Base-by-base conservation (phyloP, 2,113 vertebrate genomes). In the Saimiri boliviensis region DNA sequence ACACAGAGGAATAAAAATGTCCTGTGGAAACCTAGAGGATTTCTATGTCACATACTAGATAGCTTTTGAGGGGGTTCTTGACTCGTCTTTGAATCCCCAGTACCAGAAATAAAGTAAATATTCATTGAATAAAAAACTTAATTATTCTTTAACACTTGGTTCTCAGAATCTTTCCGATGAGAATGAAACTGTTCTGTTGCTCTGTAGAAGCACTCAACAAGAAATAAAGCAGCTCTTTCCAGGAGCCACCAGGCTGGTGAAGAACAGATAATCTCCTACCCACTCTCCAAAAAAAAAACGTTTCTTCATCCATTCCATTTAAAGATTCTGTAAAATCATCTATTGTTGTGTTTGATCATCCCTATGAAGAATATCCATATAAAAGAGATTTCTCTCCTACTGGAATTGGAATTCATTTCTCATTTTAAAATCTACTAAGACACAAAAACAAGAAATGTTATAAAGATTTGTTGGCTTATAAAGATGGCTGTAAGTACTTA, bases 391-490 rank as follows among this genome's bases (percentile, higher is more conserved):
- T 68, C 32, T 63, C 14, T n/a, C 63, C 45, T 68, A 54, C 30
- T 56, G 3, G 25, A 88, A 90, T 56, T 37, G 13, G 19, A 77
- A 93, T 68, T 90, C 49, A 88, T 60, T 91, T 37, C 76, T 96
- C 86, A 88, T 71, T 89, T 90, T 77, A 95, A 96, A 82, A 82
- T 40, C 19, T 89, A 76, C 21, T 76, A 74, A 93, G 86, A 93
- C 60, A 87, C 13, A 93, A 91, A 96, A 66, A 21, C 16, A 84
- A 92, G 25, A 90, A 74, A 54, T 49, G 47, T 77, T 74, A 84
- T 37, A 47, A 91, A 92, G 45, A 82, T 13, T 30, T 77, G 11
- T 63, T 63, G 60, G 60, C 56, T 80, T 84, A 56, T 73, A 37
- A 32, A 63, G 21, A 45, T 71, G 13, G 40, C 20, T 52, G 4